Conservation (phyloP, 2,113 vertebrate species). For the Crypturellus undulatus region DNA sequence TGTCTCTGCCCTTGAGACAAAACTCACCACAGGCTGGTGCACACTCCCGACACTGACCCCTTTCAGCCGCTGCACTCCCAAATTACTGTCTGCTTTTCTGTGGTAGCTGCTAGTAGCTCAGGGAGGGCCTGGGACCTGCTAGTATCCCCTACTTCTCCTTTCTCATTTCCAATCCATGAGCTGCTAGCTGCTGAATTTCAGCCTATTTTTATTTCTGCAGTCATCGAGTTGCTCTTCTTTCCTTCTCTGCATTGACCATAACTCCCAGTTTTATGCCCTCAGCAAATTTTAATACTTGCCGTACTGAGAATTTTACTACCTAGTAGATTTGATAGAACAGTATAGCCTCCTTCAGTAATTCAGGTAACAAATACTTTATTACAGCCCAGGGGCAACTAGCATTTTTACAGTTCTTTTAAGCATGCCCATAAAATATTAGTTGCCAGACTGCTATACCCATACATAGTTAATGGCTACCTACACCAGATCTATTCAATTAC, state of each 20-base stretch:
- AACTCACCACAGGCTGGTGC: fast-evolving
- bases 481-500: background rate
- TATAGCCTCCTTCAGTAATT: background rate
- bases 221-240: background rate
- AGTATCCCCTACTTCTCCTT: background rate
- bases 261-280: background rate
- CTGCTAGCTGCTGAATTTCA: background rate
- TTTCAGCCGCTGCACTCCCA: background rate
- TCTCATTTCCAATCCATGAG: background rate
- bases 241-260: background rate
- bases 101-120: background rate
- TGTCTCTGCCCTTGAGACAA: fast-evolving
- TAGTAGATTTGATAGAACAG: background rate
- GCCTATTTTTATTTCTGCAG: background rate
- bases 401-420: background rate
- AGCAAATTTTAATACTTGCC: background rate
- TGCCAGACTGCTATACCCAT: background rate
- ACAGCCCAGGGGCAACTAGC: background rate
- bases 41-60: background rate
- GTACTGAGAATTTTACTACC: background rate
- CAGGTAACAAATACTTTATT: background rate
- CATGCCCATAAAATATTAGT: background rate
- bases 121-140: fast-evolving
- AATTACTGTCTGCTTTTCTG: background rate
- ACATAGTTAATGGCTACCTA: fast-evolving